Evolutionary conservation across 2,888 invertebrate species (phyloP).

Genomic region (Capitulum mitella): DNA sequence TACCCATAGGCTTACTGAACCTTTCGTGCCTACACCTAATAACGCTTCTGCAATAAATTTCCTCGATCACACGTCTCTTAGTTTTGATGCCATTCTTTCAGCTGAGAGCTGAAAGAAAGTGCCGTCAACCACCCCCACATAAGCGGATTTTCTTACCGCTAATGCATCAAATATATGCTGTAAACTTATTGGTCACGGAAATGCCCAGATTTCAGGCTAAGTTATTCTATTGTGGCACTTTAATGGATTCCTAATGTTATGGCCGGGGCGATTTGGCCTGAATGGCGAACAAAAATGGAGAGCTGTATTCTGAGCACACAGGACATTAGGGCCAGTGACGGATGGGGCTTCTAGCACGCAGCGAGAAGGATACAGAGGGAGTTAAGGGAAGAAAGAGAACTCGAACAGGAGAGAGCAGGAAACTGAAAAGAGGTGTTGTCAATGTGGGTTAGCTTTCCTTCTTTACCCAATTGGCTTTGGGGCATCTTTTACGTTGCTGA

Average conservation of each 20-base stretch:
- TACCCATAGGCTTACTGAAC: no score
- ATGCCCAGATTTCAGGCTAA: conserved; percentile 22
- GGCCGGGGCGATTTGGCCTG: conserved; percentile 8
- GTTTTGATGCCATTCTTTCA: neutral
- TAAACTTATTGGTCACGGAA: conserved; percentile 23
- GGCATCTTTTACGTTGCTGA: no score
- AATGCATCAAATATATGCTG: conserved; percentile 4
- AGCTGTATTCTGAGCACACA: neutral
- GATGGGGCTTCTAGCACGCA: neutral
- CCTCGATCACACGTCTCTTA: no score
- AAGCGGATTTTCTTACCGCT: conserved; percentile 15
- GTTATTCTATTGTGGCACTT: conserved; percentile 19
- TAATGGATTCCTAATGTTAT: conserved; percentile 19
- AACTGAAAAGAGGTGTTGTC: no score
- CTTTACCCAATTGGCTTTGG: no score
- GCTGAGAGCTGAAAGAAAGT: neutral
- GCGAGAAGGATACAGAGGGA: neutral
- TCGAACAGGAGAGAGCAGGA: no score
- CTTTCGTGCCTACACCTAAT: no score
- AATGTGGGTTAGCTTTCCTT: no score
- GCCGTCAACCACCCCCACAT: neutral
- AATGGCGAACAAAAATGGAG: conserved; percentile 15
- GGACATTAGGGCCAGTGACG: neutral
- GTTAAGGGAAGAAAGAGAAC: no score
- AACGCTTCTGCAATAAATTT: no score